Evolutionary conservation across 2,888 invertebrate species (phyloP).

Genomic region (Dicranocentrus wangi): DNA sequence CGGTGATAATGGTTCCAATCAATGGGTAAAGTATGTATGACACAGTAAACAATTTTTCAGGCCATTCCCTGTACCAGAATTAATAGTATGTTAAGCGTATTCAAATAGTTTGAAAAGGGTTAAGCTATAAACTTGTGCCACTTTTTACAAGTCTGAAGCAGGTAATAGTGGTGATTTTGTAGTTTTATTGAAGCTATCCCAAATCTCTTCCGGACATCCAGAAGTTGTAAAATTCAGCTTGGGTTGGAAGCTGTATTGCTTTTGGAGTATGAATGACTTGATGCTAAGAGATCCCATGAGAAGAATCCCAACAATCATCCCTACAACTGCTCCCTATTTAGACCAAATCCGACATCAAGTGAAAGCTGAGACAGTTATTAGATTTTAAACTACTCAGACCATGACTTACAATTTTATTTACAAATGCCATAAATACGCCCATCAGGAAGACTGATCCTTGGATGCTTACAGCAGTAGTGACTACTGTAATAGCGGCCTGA

Average conservation of each 20-base stretch:
- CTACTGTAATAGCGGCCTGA: slow-evolving; percentile 65
- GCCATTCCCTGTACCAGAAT: slow-evolving; percentile 58
- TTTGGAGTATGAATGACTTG: slow-evolving; percentile 61
- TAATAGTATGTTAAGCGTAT: too few species aligned
- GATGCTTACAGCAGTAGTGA: slow-evolving; percentile 61
- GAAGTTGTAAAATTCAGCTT: slow-evolving; percentile 44
- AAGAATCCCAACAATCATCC: slow-evolving; percentile 57
- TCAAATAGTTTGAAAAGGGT: too few species aligned
- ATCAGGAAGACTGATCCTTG: slow-evolving; percentile 65
- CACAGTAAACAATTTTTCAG: slow-evolving; percentile 57
- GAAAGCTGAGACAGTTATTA: not conserved
- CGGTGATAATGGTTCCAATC: slow-evolving; percentile 64
- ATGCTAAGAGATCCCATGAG: slow-evolving; percentile 52
- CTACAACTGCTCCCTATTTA: slow-evolving; percentile 67
- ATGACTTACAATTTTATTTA: slow-evolving; percentile 67
- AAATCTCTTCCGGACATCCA: slow-evolving; percentile 19
- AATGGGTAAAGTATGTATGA: slow-evolving; percentile 66
- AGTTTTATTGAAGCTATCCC: too few species aligned
- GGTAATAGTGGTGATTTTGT: too few species aligned
- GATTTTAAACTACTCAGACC: too few species aligned
- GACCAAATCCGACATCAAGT: not conserved
- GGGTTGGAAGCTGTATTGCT: slow-evolving; percentile 49
- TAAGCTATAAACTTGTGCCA: too few species aligned
- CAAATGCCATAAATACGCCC: slow-evolving; percentile 69
- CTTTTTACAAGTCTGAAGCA: too few species aligned